Base-by-base conservation (phyloP, 2,113 vertebrate species). In the Spizaetus ornatus region DNA sequence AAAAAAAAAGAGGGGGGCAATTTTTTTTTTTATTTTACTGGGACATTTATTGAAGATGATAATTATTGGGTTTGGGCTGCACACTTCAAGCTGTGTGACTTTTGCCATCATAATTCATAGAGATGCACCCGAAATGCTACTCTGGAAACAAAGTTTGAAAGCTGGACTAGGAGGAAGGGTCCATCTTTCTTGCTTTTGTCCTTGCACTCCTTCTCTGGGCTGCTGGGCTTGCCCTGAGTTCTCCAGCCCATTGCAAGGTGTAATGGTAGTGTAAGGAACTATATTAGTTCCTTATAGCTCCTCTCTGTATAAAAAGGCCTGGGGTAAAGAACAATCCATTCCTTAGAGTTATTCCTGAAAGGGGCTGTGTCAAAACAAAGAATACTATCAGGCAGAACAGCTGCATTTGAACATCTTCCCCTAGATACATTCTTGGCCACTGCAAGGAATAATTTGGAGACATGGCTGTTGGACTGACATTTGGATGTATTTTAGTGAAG, bases 371-470 rank as follows among this genome's bases (percentile, higher is more conserved):
- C 32, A 85, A 72, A 82, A 42, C 52, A 74, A 43, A 38, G 76
- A 65, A 74, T 56, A 74, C 36, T 31, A 12, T 56, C 71, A 82
- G 61, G 38, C 55, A 82, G 45, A 78, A 58, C 38, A 86, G 66
- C 83, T 89, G 45, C 42, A 69, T 65, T 55, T 50, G 65, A 73
- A 82, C 59, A 56, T 21, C 36, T 85, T 70, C 32, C 73, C 56
- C 61, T 88, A 58, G 67, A 76, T 61, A 62, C 0, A 0, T 63
- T 78, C 48, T 25, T 90, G 86, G 86, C 55, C 13, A 2, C 0
- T 1, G 59, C 26, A 73, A 59, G 65, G 65, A 56, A 43, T 34
- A 52, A 69, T 61, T 70, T 78, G 79, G 55, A 78, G 78, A 84
- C 34, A 10, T 25, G 50, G 71, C 40, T 74, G 40, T 42, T 76